A percentile compares a stretch with the other conserved stretches of the same genome.
These are phyloP conservation scores for Albula glossodonta DNA, from an alignment of 2,113 vertebrate species.

Conservation along the genomic window DNA sequence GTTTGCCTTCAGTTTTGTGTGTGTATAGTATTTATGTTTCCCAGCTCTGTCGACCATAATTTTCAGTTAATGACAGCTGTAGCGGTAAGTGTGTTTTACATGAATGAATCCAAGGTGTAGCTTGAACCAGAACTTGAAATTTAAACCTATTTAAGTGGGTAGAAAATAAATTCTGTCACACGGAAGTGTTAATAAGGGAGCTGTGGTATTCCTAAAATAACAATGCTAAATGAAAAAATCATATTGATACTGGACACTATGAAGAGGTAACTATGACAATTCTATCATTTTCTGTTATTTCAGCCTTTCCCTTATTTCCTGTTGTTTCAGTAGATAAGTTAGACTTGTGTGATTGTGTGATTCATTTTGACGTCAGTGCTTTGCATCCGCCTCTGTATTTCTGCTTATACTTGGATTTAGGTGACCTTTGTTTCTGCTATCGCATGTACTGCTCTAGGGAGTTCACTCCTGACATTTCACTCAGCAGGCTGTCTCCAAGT, in stretches of 20 bases:
- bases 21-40: not conserved
- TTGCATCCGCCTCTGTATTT: not conserved
- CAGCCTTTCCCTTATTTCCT: not conserved
- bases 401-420: conserved; percentile 3
- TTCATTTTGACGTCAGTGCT: conserved; percentile 21
- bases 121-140: not conserved
- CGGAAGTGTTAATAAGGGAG: no score
- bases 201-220: no score
- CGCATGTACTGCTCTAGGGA: conserved; percentile 7
- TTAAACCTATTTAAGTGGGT: no score
- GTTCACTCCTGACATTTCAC: conserved; percentile 36
- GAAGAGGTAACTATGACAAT: not conserved
- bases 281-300: not conserved
- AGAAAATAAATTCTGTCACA: no score
- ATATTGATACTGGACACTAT: not conserved
- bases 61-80: not conserved
- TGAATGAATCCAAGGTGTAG: not conserved
- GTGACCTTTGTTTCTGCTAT: conserved; percentile 26
- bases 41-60: not conserved
- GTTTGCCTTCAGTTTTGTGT: not conserved
- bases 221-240: no score
- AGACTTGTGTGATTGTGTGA: conserved; percentile 21
- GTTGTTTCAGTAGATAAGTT: not conserved
- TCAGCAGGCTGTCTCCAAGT: not conserved
- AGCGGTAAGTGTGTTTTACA: not conserved